Evolutionary conservation across 2,797 vertebrate species (phyloP).

Genomic region (Xerus rutilus): DNA sequence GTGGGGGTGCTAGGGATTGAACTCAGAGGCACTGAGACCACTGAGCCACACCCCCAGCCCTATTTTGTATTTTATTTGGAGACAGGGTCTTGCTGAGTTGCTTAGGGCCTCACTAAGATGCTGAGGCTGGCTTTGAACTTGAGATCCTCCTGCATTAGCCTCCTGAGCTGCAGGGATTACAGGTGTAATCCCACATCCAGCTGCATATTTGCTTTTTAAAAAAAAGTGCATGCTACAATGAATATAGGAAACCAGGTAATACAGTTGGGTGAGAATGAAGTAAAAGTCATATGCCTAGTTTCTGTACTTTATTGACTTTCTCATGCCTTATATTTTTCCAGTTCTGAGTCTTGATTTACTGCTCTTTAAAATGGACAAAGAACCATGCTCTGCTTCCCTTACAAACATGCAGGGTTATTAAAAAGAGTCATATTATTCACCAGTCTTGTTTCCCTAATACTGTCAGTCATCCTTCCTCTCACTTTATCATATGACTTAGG

Average conservation of each 20-base stretch:
- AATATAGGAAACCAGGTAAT: background rate
- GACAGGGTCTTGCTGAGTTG: too few relatives aligned
- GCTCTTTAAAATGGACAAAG: slow-evolving; percentile 6
- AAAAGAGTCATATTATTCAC: background rate
- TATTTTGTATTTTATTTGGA: too few relatives aligned
- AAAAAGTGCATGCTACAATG: background rate
- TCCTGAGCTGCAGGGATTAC: too few relatives aligned
- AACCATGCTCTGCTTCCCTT: background rate
- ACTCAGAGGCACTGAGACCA: too few relatives aligned
- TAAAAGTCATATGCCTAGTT: background rate
- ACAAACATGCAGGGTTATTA: slow-evolving; percentile 22
- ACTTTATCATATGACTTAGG: background rate
- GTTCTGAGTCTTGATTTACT: background rate
- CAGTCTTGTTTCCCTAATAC: background rate
- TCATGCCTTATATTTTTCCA: background rate
- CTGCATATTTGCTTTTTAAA: background rate
- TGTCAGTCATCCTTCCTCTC: background rate
- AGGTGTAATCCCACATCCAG: accelerated
- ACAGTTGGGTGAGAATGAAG: background rate
- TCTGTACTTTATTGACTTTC: background rate
- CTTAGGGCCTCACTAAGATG: too few relatives aligned
- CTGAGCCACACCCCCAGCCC: too few relatives aligned
- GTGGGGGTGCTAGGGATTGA: too few relatives aligned
- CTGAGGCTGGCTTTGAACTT: too few relatives aligned
- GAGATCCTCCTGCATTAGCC: too few relatives aligned